Base-by-base conservation (phyloP, 2,888 invertebrate species). In the Axea sp. region DNA sequence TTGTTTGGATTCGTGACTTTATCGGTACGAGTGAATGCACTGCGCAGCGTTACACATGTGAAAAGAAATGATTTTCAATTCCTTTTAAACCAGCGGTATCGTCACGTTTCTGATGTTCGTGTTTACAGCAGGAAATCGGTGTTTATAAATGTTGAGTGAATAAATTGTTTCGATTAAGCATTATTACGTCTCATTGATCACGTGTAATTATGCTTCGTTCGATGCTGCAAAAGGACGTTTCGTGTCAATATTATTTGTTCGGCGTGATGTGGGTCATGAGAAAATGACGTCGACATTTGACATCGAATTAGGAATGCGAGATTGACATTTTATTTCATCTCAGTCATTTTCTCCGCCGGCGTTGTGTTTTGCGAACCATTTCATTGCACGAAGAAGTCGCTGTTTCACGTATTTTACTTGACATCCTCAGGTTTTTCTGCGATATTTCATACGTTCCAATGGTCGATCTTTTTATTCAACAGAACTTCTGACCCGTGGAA, bases 1-100 rank as follows among this genome's bases (percentile, higher is more conserved):
- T 71, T 73, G 76, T 76, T 76, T 59, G 76, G 60, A 62, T 73
- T 76, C 71, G 76, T 65, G 69, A 75, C 73, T 76, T 72, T 65
- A 77, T 75, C 57, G 57, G 15, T 24, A 2, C 24, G 26, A 28
- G 22, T 14, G 43, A 35, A 47, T 8, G 37, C 4, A 4, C 19
- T 3, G 19, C 19, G 19, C 24, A 33, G 47, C 26, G 49, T 47
- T 30, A 41, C 64, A 37, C 28, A 41, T 55, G 33, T 45, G 47
- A 60, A 24, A 17, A 30, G 43, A 53, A 45, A 45, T 45, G 45
- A 57, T 57, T 57, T 57, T 55, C 9, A 11, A 3, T n/a, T 9
- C 31, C 28, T 15, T 22, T 35, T 15, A 33, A 30, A 28, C 53
- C 14, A 53, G 45, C 14, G 6, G 31, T 30, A 14, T 24, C 51